Evolutionary conservation across 1,140 invertebrate species (phyloP).

Genomic region (Camponotus pennsylvanicus): DNA sequence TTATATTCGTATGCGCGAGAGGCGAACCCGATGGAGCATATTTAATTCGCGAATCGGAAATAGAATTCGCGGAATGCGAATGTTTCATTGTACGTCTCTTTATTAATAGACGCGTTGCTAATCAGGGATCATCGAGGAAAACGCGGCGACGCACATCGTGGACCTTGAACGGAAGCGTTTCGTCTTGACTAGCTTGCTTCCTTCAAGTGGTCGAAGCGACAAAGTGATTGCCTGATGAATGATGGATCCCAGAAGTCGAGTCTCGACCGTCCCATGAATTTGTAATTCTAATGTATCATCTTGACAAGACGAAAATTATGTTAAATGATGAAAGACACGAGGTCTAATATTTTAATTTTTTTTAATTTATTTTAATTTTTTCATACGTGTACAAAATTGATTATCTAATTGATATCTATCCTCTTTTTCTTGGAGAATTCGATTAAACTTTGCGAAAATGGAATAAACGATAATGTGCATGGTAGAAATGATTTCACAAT

Average conservation of each 20-base stretch:
- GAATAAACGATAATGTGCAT: not conserved
- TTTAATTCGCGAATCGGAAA: slow-evolving; percentile 1
- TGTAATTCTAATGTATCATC: not conserved
- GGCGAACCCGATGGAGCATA: not conserved
- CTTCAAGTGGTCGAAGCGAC: slow-evolving; percentile 11
- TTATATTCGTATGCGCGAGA: not conserved
- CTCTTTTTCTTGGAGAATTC: not conserved
- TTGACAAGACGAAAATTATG: not conserved
- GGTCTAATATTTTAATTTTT: not conserved
- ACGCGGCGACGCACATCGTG: not conserved
- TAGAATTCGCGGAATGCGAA: not conserved
- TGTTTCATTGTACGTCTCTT: not conserved
- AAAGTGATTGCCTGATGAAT: too few relatives aligned
- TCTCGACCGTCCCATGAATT: too few relatives aligned
- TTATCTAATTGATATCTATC: not conserved
- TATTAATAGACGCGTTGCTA: not conserved
- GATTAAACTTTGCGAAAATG: slow-evolving; percentile 6
- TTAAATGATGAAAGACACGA: slow-evolving; percentile 11
- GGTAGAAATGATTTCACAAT: slow-evolving; percentile 3
- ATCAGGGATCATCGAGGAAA: not conserved
- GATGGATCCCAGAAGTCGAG: too few relatives aligned
- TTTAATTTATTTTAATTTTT: not conserved
- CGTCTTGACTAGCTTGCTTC: not conserved
- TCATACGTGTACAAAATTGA: not conserved
- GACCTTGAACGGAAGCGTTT: not conserved